Conservation (phyloP, 2,888 invertebrate genomes). For the Congeria kusceri region DNA sequence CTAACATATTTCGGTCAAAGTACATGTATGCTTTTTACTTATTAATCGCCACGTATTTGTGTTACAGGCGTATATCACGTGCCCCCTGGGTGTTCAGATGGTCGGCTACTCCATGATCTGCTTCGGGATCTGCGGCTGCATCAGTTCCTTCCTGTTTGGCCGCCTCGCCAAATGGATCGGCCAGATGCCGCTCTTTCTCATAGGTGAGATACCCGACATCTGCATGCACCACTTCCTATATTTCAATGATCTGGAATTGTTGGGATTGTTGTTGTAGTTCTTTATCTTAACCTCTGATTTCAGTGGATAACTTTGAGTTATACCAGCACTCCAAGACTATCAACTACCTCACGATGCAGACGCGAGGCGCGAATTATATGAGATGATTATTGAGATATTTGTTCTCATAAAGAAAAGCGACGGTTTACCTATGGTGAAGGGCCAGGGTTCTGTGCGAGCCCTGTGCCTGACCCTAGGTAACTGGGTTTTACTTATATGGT, state of each 20-base stretch:
- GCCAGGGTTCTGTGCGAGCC: too few relatives aligned
- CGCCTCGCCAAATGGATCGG: constrained; percentile 97
- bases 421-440: too few relatives aligned
- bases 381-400: too few relatives aligned
- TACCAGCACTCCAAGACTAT: too few relatives aligned
- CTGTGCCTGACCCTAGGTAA: too few relatives aligned
- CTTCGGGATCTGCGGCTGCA: constrained; percentile 96
- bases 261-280: too few relatives aligned
- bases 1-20: too few relatives aligned
- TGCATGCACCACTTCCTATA: background rate
- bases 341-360: too few relatives aligned
- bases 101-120: constrained; percentile 99
- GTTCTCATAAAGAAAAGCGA: too few relatives aligned
- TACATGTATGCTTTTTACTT: background rate
- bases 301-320: constrained; percentile 31
- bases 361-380: too few relatives aligned
- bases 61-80: constrained; percentile 71
- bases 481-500: too few relatives aligned
- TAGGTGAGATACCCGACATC: constrained; percentile 68
- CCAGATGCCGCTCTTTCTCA: constrained; percentile 91
- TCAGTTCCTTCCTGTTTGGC: constrained; percentile 96
- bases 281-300: constrained; percentile 18
- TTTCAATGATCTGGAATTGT: too few relatives aligned
- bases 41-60: background rate
- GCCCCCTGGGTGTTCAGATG: constrained; percentile 90